Conservation (phyloP, 2,888 invertebrate species). For the Syritta pipiens region DNA sequence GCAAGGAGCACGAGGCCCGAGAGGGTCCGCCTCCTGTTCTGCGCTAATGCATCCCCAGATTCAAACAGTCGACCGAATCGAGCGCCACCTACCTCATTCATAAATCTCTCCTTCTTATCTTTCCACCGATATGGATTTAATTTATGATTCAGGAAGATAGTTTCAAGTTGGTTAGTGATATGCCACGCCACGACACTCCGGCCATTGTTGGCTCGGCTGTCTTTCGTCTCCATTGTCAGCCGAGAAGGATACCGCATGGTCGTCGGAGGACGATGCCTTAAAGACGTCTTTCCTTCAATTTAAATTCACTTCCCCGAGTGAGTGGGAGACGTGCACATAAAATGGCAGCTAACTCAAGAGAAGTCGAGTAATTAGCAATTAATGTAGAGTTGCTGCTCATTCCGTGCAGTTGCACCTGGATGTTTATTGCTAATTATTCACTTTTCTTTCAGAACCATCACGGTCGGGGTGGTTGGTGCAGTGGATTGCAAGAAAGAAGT, state of each 20-base stretch:
- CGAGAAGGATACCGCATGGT: constrained; percentile 35
- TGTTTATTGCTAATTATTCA: constrained; percentile 66
- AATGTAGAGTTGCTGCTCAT: constrained; percentile 46
- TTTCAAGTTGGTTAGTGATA: constrained; percentile 55
- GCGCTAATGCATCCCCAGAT: constrained; percentile 5
- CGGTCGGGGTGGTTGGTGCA: constrained; percentile 5
- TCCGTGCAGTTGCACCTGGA: constrained; percentile 52
- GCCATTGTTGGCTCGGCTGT: constrained; percentile 36
- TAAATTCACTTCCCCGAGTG: neutral
- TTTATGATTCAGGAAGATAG: constrained; percentile 65
- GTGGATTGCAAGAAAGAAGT: constrained; percentile 13
- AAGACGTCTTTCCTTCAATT: neutral
- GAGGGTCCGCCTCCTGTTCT: neutral
- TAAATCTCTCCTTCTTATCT: constrained; percentile 64
- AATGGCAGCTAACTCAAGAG: neutral
- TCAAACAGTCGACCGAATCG: constrained; percentile 17
- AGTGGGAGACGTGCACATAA: neutral
- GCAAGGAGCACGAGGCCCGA: constrained; percentile 28
- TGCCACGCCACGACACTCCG: neutral
- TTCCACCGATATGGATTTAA: constrained; percentile 61
- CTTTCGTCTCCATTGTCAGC: constrained; percentile 31
- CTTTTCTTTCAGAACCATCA: constrained; percentile 45
- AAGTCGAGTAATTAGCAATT: constrained; percentile 58
- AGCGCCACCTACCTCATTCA: constrained; percentile 43
- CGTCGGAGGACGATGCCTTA: neutral